Conservation (phyloP, 2,797 vertebrate species). For the Sebastes taczanowskii region DNA sequence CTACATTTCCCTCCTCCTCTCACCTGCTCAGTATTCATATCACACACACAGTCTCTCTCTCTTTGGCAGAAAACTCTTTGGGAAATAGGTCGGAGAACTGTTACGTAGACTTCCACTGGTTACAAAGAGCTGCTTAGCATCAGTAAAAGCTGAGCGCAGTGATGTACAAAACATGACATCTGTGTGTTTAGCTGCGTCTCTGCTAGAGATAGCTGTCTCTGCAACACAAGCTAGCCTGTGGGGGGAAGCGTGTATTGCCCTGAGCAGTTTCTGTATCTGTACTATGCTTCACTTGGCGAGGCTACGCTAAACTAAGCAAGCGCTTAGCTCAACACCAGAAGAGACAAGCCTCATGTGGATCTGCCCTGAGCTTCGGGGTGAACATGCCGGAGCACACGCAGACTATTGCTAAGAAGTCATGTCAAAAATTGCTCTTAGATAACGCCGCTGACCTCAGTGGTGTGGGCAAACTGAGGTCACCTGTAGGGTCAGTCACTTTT, state of each 20-base stretch:
- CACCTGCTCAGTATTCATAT: slow-evolving; percentile 70
- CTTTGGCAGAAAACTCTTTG: slow-evolving; percentile 46
- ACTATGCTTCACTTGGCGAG: slow-evolving; percentile 31
- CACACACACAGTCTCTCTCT: slow-evolving; percentile 19
- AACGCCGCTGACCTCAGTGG: slow-evolving; percentile 8
- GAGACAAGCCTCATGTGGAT: slow-evolving; percentile 2
- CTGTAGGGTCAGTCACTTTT: neutral
- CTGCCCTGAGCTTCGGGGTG: neutral
- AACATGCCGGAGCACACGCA: neutral
- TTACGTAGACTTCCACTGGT: slow-evolving; percentile 14
- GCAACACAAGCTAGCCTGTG: slow-evolving; percentile 10
- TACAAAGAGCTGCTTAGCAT: slow-evolving; percentile 50
- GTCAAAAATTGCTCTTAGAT: slow-evolving; percentile 13
- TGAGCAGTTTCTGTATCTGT: slow-evolving; percentile 34
- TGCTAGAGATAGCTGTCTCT: slow-evolving; percentile 5
- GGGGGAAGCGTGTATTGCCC: slow-evolving; percentile 8
- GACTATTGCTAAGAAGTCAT: neutral
- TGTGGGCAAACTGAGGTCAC: slow-evolving; percentile 27
- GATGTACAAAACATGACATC: slow-evolving; percentile 49
- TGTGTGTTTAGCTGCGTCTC: slow-evolving; percentile 33
- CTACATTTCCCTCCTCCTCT: slow-evolving; percentile 12
- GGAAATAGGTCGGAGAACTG: slow-evolving; percentile 49
- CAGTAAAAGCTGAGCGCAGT: slow-evolving; percentile 19
- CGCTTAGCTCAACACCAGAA: slow-evolving; percentile 17
- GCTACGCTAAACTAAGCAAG: slow-evolving; percentile 24